phyloP scores from a whole-genome alignment of 2,888 invertebrate genomes.

The Clostera curtula region DNA sequence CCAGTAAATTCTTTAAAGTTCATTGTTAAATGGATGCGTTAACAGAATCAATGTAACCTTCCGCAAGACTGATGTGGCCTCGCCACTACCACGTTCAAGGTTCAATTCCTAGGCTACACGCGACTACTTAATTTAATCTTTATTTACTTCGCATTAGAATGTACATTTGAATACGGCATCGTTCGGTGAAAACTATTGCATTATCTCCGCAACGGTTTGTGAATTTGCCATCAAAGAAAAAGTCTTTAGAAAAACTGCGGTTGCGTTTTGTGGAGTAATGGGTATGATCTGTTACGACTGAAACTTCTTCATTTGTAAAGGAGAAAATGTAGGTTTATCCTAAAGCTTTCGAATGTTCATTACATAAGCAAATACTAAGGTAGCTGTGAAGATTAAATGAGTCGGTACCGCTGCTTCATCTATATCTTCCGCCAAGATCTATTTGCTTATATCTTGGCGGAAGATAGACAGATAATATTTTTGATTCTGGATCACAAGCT shows the following conservation, averaged over 20 bases:
- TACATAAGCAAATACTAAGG: too few species aligned
- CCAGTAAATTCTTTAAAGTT: constrained; percentile 9
- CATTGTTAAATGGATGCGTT: constrained; percentile 11
- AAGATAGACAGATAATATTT: too few species aligned
- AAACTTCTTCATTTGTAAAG: too few species aligned
- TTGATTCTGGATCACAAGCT: too few species aligned
- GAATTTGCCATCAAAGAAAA: constrained; percentile 13
- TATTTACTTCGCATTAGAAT: constrained; percentile 9
- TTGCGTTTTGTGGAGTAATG: background rate
- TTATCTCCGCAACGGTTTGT: constrained; percentile 15
- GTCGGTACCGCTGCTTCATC: too few species aligned
- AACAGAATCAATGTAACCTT: constrained; percentile 38
- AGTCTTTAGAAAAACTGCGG: background rate
- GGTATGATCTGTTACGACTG: too few species aligned
- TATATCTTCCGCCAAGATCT: too few species aligned
- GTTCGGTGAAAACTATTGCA: constrained; percentile 15
- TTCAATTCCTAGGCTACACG: constrained; percentile 29
- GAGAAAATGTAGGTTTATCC: too few species aligned
- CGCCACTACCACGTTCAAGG: constrained; percentile 64
- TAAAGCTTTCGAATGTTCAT: too few species aligned
- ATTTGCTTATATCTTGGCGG: too few species aligned
- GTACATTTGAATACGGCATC: background rate
- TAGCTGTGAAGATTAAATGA: too few species aligned
- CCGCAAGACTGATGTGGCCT: constrained; percentile 44
- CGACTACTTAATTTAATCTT: constrained; percentile 15